Percentiles rank a stretch among this genome's conserved stretches.
phyloP scores from a whole-genome alignment of 1,140 invertebrate species.

The Augochlora pura region DNA sequence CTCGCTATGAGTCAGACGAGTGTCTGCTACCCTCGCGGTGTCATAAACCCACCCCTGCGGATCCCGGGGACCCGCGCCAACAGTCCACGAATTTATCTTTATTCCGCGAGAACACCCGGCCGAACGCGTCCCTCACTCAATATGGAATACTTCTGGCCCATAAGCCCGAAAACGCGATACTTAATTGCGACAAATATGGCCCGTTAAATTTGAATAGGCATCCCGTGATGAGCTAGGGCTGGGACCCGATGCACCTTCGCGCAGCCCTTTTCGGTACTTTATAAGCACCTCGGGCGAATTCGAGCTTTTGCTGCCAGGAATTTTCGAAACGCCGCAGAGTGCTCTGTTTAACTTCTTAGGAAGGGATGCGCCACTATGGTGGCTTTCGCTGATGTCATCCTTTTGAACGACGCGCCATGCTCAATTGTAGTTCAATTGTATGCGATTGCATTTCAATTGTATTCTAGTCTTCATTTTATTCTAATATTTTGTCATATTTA shows the following conservation, averaged over 20 bases:
- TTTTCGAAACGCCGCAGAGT: too few relatives aligned
- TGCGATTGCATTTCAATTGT: too few relatives aligned
- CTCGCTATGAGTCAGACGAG: conserved; percentile 67
- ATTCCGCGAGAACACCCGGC: conserved; percentile 50
- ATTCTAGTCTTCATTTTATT: too few relatives aligned
- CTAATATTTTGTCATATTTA: too few relatives aligned
- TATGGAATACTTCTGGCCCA: conserved; percentile 74
- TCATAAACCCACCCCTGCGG: conserved; percentile 47
- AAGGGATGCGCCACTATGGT: too few relatives aligned
- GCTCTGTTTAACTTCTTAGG: too few relatives aligned
- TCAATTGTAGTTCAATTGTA: too few relatives aligned
- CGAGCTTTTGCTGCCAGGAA: too few relatives aligned
- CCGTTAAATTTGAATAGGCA: conserved; percentile 79
- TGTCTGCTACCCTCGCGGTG: conserved; percentile 33
- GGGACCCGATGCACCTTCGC: not conserved
- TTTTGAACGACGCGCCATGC: too few relatives aligned
- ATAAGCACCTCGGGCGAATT: too few relatives aligned
- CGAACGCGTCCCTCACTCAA: conserved; percentile 48
- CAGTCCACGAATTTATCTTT: conserved; percentile 66
- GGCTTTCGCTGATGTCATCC: too few relatives aligned
- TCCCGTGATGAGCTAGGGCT: conserved; percentile 57
- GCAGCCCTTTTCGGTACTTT: not conserved
- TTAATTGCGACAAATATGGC: conserved; percentile 78
- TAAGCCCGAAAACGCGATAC: conserved; percentile 74
- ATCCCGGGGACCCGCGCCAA: conserved; percentile 34